Percentiles rank a stretch among this genome's conserved stretches.
Evolutionary conservation across 2,797 vertebrate genomes (phyloP).

Genomic region (Poeciliopsis turneri): DNA sequence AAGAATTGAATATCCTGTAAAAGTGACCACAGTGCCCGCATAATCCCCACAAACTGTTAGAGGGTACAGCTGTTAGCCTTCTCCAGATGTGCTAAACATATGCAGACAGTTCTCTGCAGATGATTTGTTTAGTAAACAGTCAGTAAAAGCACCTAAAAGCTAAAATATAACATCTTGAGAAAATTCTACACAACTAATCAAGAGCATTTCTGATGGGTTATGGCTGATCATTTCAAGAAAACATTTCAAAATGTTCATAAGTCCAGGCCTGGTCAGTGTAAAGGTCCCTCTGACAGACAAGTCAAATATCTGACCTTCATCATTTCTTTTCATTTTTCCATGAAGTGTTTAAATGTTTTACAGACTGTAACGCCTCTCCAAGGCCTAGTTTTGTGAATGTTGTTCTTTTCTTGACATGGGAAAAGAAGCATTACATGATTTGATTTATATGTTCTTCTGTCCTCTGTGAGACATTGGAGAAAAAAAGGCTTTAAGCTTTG

Average conservation of each 20-base stretch:
- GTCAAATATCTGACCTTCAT: conserved; percentile 1
- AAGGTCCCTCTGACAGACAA: background rate
- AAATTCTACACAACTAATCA: background rate
- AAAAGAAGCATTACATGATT: conserved; percentile 2
- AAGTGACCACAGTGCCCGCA: background rate
- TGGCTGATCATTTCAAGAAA: background rate
- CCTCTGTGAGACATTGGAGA: background rate
- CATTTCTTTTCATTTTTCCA: background rate
- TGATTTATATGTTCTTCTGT: conserved; percentile 16
- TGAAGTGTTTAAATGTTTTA: conserved; percentile 13
- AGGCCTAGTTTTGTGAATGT: conserved; percentile 15
- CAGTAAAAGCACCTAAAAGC: background rate
- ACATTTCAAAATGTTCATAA: background rate
- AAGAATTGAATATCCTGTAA: background rate
- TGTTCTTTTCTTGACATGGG: conserved; percentile 10
- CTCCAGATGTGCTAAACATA: background rate
- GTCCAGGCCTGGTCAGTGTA: background rate
- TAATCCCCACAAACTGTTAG: background rate
- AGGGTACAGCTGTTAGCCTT: background rate
- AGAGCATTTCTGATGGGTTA: background rate
- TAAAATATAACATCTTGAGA: background rate
- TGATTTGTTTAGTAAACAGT: background rate
- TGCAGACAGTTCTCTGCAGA: background rate
- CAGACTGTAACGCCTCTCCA: conserved; percentile 6
- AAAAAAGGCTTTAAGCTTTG: background rate